Base-by-base conservation (phyloP, 2,888 invertebrate species). In the Mylabris sibirica region DNA sequence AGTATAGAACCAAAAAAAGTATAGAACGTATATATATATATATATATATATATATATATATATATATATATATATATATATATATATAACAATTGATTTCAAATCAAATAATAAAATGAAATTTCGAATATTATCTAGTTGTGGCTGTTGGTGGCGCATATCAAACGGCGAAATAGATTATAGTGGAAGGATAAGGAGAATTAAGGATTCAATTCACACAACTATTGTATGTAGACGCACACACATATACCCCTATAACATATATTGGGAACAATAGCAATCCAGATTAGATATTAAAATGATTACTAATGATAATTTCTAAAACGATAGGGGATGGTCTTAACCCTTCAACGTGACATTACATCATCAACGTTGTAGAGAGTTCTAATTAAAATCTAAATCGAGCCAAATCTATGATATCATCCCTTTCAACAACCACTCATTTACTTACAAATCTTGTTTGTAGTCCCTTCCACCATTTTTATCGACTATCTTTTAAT, bases 261-360 rank as follows among this genome's bases (percentile, higher is more conserved):
- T 74, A 73, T 76, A 70, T 76, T 74, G 66, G 70, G 73, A 76
- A 77, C 76, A 77, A 76, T 76, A 74, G 75, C 68, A 72, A 70
- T 53, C 70, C 66, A 74, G 76, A 77, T 77, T 76, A 74, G 77
- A 77, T 76, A 76, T 76, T 75, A 76, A 76, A 73, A 69, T 65
- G 69, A 70, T 68, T 70, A 67, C 69, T 68, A 71, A 72, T 67
- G 72, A 70, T 72, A 68, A 73, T 70, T 69, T 14, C 57, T 22
- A 14, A 57, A 24, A 14, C 8, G 24, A 57, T 20, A 2, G 20
- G 57, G 20, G 49, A 20, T 12, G 12, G 3, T 11, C 24, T 57
- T 57, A 12, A 12, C 14, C 24, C 57, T 57, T 57, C 57, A 57
- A 57, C 12, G 12, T 22, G 57, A 57, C 57, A 24, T 57, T 57